Base-by-base conservation (phyloP, 2,888 invertebrate genomes). In the Drosophila subquinaria region DNA sequence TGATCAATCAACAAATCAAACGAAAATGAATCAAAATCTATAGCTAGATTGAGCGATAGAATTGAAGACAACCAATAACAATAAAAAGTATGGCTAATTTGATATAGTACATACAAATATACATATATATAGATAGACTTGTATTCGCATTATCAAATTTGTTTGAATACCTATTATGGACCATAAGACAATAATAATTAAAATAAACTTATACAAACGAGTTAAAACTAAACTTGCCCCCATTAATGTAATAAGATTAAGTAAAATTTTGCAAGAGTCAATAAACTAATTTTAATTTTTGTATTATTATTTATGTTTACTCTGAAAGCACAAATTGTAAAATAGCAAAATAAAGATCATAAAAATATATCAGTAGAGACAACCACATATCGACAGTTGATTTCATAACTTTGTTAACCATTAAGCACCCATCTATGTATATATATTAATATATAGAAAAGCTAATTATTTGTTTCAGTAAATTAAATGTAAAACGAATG, bases 121-220 rank as follows among this genome's bases (percentile, higher is more conserved):
- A 23, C n/a, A n/a, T 23, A n/a, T 53, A 13, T 17, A 15, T 47
- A 62, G 30, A 43, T 61, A 52, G 38, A 48, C 38, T 42, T 51
- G 50, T 45, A 62, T 53, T 53, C 27, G 20, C 27, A 62, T 20
- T 38, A 20, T 20, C 17, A 38, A 8, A 45, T 55, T 55, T 33
- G 30, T 55, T 55, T 47, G 30, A 47, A 40, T 56, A 42, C 8
- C 23, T 33, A 42, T 56, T 42, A 56, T 35, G 48, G 42, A 56
- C 64, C 40, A 51, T 50, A 64, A 50, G 64, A 64, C 64, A 64
- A 64, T 64, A 64, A 63, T 35, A 47, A 30, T n/a, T n/a, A 27
- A 38, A 40, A 36, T 45, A 57, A 35, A 30, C 1, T 5, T 59
- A 36, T 57, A 27, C 23, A 27, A 36, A 56, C 43, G 23, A 36